Evolutionary conservation across 2,888 invertebrate species (phyloP), one percentile per base, ranked within the genome.

Genomic region (Zeuzera pyrina): DNA sequence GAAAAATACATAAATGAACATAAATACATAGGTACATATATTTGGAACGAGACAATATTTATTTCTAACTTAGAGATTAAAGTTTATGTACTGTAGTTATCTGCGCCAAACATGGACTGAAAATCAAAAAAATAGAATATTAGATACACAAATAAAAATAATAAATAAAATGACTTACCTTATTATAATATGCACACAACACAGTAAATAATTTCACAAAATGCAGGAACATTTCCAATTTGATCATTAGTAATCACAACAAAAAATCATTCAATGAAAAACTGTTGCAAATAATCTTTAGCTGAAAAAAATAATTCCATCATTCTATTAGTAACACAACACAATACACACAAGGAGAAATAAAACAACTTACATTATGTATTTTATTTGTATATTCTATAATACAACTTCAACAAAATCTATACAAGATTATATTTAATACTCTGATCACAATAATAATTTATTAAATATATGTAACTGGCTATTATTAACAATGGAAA

Each of bases 51-150:
- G 40, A 44, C 45, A 44, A 44, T 19, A 25, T 14, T 14, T 15
- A 13, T 8, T 14, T 5, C 11, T 11, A 15, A 19, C 8, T 15
- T 27, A 12, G 7, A 12, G 2, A 15, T 19, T 19, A 28, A 28
- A 28, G 19, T 41, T 60, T 63, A 70, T 30, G 46, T 66, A 39
- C 43, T 36, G 74, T 66, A 83, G 71, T 83, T 83, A 31, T 83
- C 81, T 38, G 78, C 55, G 47, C 79, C 79, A 56, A 77, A 78
- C 69, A 70, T 73, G 36, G 74, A 71, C 81, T 83, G 81, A 55
- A 79, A 76, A 59, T 52, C 66, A 61, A 57, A 45, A 44, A 37
- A 41, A 40, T 22, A 28, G 41, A 39, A 29, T 42, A 36, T 29
- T 35, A 31, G 30, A 12, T 26, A 36, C 29, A 26, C 25, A 33